Percentiles rank a stretch among this genome's conserved stretches.
Conservation (phyloP, 2,797 vertebrate genomes). For the Clarias laeviceps region DNA sequence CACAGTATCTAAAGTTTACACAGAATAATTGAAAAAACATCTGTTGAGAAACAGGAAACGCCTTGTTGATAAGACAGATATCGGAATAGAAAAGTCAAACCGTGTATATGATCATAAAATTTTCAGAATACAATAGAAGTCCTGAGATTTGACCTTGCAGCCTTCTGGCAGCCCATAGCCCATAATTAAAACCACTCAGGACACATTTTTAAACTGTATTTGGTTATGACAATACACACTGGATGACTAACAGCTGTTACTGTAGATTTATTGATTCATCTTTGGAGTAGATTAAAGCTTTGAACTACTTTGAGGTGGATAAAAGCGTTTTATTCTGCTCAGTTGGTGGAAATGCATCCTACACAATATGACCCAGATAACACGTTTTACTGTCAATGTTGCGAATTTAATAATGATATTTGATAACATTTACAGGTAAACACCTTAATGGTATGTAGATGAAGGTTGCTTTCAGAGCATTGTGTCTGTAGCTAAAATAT, state of each 20-base stretch:
- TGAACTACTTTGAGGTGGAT: background rate
- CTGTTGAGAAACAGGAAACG: background rate
- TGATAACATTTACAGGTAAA: background rate
- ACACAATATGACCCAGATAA: background rate
- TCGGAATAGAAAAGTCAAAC: background rate
- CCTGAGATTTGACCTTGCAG: background rate
- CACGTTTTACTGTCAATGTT: background rate
- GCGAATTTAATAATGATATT: background rate
- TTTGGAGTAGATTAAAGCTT: background rate
- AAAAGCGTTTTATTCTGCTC: background rate
- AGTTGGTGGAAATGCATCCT: background rate
- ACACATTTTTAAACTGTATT: slow-evolving; percentile 10
- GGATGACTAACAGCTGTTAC: slow-evolving; percentile 17
- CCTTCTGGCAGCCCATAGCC: background rate
- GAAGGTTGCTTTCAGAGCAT: background rate
- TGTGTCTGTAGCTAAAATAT: background rate
- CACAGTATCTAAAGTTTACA: background rate
- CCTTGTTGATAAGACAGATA: background rate
- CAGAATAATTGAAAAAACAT: background rate
- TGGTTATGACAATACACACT: slow-evolving; percentile 22
- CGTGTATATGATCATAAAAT: background rate
- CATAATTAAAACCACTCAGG: slow-evolving; percentile 6
- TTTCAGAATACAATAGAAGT: background rate
- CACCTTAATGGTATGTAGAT: background rate
- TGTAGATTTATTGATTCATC: background rate